Evolutionary conservation across 2,113 vertebrate genomes (phyloP).

Genomic region (Cygnus buccinator): DNA sequence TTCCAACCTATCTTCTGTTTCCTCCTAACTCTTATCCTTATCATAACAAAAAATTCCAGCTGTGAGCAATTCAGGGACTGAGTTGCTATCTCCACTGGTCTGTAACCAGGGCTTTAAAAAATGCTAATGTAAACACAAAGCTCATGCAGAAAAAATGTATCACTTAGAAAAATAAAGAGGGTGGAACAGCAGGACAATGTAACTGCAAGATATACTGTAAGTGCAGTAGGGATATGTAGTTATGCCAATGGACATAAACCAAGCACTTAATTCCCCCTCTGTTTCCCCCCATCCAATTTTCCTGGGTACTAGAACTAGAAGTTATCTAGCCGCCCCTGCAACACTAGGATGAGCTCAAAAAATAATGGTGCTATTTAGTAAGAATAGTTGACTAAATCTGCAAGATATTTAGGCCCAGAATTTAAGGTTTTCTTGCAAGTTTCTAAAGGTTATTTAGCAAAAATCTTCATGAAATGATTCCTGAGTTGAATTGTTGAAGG

Average conservation of each 20-base stretch:
- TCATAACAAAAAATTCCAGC: not conserved
- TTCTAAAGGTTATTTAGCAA: not conserved
- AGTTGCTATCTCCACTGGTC: not conserved
- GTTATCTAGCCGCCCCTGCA: not conserved
- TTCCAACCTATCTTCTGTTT: not conserved
- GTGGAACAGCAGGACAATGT: not conserved
- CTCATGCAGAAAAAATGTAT: not conserved
- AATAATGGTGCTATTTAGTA: not conserved
- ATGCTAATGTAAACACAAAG: not conserved
- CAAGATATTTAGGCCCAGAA: not conserved
- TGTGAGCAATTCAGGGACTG: not conserved
- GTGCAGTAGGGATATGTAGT: not conserved
- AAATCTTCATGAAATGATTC: not conserved
- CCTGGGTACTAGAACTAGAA: not conserved
- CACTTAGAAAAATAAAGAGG: not conserved
- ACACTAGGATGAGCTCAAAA: not conserved
- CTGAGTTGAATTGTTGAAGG: not conserved
- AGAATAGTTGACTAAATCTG: not conserved
- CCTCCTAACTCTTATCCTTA: not conserved
- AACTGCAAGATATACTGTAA: not conserved
- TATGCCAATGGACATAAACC: not conserved
- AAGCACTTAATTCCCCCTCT: not conserved
- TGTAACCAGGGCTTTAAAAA: not conserved
- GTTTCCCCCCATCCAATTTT: not conserved
- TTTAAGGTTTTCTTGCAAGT: not conserved